Evolutionary conservation across 2,888 invertebrate species (phyloP).

Genomic region (Microplitis manilae): DNA sequence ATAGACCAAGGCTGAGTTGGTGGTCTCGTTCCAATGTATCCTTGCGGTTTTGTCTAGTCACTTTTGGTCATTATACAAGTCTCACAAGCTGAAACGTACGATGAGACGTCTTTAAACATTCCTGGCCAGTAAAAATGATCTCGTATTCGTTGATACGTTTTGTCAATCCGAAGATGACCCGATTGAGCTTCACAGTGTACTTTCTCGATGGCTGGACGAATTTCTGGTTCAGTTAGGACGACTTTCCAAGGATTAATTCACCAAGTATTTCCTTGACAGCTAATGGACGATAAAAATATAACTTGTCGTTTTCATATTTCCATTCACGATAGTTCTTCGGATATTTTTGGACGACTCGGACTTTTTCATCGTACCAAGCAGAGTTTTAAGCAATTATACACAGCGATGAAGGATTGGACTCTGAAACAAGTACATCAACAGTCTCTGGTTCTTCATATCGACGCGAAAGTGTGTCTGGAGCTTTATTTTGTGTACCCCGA

Average conservation of each 20-base stretch:
- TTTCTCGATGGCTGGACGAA: background rate
- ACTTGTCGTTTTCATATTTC: conserved; percentile 21
- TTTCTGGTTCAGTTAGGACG: background rate
- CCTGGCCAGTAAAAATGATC: conserved; percentile 41
- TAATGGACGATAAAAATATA: background rate
- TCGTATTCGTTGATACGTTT: conserved; percentile 32
- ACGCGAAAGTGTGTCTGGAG: conserved; percentile 9
- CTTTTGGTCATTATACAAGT: conserved; percentile 27
- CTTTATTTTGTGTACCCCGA: background rate
- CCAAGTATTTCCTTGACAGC: background rate
- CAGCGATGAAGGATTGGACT: no score
- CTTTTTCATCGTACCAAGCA: conserved; percentile 38
- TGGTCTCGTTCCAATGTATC: background rate
- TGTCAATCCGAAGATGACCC: conserved; percentile 22
- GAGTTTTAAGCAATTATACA: background rate
- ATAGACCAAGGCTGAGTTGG: conserved; percentile 15
- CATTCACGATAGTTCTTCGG: conserved; percentile 6
- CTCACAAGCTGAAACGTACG: conserved; percentile 35
- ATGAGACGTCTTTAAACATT: conserved; percentile 30
- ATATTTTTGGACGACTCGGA: conserved; percentile 18
- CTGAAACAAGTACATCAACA: background rate
- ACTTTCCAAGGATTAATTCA: conserved; percentile 11
- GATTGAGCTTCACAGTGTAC: background rate
- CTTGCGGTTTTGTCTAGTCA: background rate
- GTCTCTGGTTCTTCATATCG: background rate